phyloP scores from a whole-genome alignment of 2,888 invertebrate genomes.

The Calameuta idolon region DNA sequence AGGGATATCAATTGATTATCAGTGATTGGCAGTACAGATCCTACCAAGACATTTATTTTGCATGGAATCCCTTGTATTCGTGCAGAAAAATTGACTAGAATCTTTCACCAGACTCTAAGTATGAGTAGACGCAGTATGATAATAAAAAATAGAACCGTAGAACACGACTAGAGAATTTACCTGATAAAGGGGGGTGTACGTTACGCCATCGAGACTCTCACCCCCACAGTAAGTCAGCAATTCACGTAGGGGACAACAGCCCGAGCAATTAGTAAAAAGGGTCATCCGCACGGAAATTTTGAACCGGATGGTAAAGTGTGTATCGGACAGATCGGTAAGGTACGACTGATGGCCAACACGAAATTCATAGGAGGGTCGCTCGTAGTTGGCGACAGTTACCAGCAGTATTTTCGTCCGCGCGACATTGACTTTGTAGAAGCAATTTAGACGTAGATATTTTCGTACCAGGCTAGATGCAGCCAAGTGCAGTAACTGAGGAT shows the following conservation, averaged over 20 bases:
- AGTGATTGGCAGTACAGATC: background rate
- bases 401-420: conserved; percentile 51
- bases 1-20: background rate
- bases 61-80: background rate
- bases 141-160: background rate
- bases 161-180: conserved; percentile 34
- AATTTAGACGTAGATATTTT: background rate
- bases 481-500: background rate
- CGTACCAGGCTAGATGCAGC: background rate
- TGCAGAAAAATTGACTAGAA: background rate
- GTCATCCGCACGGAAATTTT: background rate
- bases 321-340: conserved; percentile 6
- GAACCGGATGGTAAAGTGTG: background rate
- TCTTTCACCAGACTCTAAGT: background rate
- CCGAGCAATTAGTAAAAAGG: conserved; percentile 34
- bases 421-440: conserved; percentile 51
- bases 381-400: conserved; percentile 31
- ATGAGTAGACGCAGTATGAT: background rate
- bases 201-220: conserved; percentile 54
- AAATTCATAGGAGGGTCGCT: conserved; percentile 10
- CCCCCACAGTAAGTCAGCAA: conserved; percentile 15
- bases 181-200: conserved; percentile 53
- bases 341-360: conserved; percentile 27
- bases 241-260: conserved; percentile 29
- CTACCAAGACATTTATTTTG: background rate